Evolutionary conservation across 1,140 invertebrate species (phyloP), one percentile per base, ranked within the genome.

Genomic region (Lucilia cuprina): DNA sequence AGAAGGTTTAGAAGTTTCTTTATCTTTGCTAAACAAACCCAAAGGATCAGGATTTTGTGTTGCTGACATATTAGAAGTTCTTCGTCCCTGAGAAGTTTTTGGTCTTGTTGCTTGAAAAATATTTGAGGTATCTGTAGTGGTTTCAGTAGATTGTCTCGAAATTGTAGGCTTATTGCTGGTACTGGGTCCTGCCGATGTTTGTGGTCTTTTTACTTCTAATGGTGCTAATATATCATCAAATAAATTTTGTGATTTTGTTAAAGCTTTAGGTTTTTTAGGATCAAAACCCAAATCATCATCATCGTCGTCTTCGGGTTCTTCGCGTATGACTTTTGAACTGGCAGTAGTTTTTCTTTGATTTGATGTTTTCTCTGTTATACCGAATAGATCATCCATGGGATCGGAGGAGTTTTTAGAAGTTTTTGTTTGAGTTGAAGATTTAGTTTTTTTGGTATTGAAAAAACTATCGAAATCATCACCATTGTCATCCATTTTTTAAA

Each of bases 391-490:
- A 14, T 90, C 89, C 8, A 91, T 84, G 82, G 90, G 90, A 19
- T 84, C 85, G 9, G 87, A 88, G 9, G 87, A 88, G 5, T 70
- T 82, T 85, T 75, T 83, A 0, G 75, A 83, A 55, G 83, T 12
- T 30, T 87, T 88, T 0, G 86, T 35, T 41, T 41, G 74, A 41
- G 10, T 25, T 21, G 83, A 35, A 13, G 49, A 10, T 25, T 47
- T 74, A 12, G 60, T 17, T 75, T 84, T 87, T 19, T 75, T 89
- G 7, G 85, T 86, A 3, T 92, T 92, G 34, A 93, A 93, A 84
- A 93, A 93, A 85, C 90, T 92, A 83, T 93, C 92, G 5, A 80
- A 80, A 84, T 93, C 92, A 83, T 93, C 92, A 55, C 92, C 92
- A 82, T 91, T 92, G 82, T 92, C 92, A 70, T 80, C 77, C 77